Percentiles rank a stretch among this genome's conserved stretches.
These are phyloP conservation scores for Galendromus occidentalis DNA, from an alignment of 1,140 invertebrate species.

Conservation along the genomic window DNA sequence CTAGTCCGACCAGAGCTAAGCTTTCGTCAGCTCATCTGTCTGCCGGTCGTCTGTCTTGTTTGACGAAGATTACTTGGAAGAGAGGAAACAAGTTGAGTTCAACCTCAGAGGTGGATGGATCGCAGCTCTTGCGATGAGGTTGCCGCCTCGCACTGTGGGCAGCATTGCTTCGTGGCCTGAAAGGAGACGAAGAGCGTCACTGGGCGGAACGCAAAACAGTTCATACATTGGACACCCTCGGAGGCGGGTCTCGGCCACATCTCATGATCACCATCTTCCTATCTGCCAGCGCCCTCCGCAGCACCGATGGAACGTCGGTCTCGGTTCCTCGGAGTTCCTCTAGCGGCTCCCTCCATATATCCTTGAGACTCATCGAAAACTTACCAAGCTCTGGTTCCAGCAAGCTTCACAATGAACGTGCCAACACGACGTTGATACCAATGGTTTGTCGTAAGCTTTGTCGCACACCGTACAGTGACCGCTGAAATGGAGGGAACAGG, in stretches of 20 bases:
- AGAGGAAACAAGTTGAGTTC: not conserved
- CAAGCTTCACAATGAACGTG: slow-evolving; percentile 86
- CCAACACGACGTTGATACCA: slow-evolving; percentile 83
- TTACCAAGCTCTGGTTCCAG: slow-evolving; percentile 66
- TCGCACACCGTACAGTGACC: not conserved
- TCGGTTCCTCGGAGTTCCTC: too few relatives aligned
- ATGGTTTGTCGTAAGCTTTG: slow-evolving; percentile 53
- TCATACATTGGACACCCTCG: too few relatives aligned
- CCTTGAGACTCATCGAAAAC: slow-evolving; percentile 15
- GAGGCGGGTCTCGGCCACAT: too few relatives aligned
- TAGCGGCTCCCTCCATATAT: too few relatives aligned
- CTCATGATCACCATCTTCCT: too few relatives aligned
- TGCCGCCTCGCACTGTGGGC: not conserved
- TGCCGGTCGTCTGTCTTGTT: too few relatives aligned
- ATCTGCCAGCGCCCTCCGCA: too few relatives aligned
- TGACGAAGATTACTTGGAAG: too few relatives aligned
- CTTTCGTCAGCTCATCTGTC: too few relatives aligned
- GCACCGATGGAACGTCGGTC: too few relatives aligned
- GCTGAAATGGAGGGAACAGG: not conserved
- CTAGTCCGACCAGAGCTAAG: too few relatives aligned
- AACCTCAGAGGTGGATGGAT: not conserved
- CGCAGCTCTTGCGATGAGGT: not conserved
- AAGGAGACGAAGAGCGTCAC: not conserved
- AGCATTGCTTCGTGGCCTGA: slow-evolving; percentile 7
- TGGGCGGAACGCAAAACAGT: too few relatives aligned